Base-by-base conservation (phyloP, 2,113 vertebrate genomes). In the Oryzias curvinotus region DNA sequence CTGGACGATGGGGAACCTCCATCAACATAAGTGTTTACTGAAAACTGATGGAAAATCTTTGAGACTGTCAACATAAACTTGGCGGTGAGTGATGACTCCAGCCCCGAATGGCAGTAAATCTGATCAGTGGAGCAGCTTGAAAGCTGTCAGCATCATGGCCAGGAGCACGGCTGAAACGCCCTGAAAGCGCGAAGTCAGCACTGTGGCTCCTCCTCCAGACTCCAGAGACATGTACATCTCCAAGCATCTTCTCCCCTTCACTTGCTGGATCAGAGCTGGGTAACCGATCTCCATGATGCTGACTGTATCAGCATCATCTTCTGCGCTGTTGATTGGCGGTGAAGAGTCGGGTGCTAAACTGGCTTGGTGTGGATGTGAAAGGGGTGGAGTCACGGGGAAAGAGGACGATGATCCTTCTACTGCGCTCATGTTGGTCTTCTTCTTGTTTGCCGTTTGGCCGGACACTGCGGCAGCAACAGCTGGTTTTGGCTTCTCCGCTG, bases 261-360 rank as follows among this genome's bases (percentile, higher is more conserved):
- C 5, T 77, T 92, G 91, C 26, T 88, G 49, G 1, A 91, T 89
- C 59, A 91, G 79, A 5, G 80, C 87, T 0, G 91, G 91, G 56
- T 91, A 92, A 21, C 90, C 90, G 0, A 91, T 90, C 68, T 91
- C 91, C 75, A 86, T 43, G 28, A 92, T 86, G 78, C 88, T 89
- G 41, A 92, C 89, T 0, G 80, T 80, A 7, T 78, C 78, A 36
- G 36, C 36, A 30, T 73, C 73, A 2, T 76, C 74, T 5, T 58
- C 62, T 21, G 16, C 43, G 1, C 36, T 23, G 23, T 6, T 14
- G 7, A 21, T 14, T 13, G 14, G 19, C 57, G 21, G 41, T 13
- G 50, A n/a, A 41, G 62, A 48, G 28, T 48, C 30, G 42, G 66
- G 42, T 7, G 19, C 43, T 10, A 43, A 44, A 15, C 1, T 7